Evolutionary conservation across 2,888 invertebrate species (phyloP), one percentile per base, ranked within the genome.

Genomic region (Balanococcus diminutus): DNA sequence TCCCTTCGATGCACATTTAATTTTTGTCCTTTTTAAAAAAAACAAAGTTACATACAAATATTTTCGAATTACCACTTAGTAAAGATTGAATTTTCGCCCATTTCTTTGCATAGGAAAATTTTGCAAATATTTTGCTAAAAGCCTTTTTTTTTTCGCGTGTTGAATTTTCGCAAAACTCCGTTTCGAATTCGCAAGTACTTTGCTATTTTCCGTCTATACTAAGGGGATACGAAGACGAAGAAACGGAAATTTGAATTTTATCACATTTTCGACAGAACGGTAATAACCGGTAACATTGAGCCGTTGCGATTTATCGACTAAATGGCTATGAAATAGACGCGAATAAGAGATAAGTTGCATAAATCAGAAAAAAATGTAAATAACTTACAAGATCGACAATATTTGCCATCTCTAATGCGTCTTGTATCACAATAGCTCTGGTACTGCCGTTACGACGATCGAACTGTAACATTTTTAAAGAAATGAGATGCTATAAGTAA

Each of bases 361-460:
- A 67, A 85, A 86, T 39, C 28, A 46, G 32, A 36, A 19, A 61
- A n/a, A n/a, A n/a, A n/a, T n/a, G n/a, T n/a, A n/a, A n/a, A 25
- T 28, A 28, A 92, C 95, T 94, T 89, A 97, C 97, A 94, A 98
- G 92, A 92, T 99, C 99, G 87, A 98, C 97, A 90, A 98, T 97
- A 91, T 99, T 99, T 88, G 98, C 97, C 88, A 98, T 96, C 92
- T 98, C 97, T 90, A 98, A 95, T 88, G 97, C 96, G 90, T 98
- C 98, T 90, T 97, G 96, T 88, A 98, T 95, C 88, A 97, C 96
- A 90, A 96, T 95, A 19, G 94, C 93, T 87, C 96, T 91, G 84
- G 95, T 95, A 90, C 96, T 96, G 87, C 96, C 96, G 90, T 97
- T 97, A 87, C 97, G 92, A 89, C 95, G 94, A 89, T 96, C 96